Conservation (phyloP, 2,797 vertebrate genomes). For the Sylvia borin region DNA sequence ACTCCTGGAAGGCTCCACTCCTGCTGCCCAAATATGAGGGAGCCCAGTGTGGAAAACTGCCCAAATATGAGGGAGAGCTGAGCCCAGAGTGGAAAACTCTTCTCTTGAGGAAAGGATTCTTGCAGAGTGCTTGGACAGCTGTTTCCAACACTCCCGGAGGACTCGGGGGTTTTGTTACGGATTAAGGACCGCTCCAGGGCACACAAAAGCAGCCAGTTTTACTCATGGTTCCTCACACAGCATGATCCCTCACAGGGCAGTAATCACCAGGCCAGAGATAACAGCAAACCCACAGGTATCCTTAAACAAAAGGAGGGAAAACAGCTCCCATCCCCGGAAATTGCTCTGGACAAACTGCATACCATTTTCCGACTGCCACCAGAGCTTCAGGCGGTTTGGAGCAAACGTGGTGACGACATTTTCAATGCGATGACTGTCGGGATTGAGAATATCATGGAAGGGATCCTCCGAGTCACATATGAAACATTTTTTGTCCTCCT, state of each 20-base stretch:
- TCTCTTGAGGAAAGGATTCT: constrained; percentile 18
- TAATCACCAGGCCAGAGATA: constrained; percentile 57
- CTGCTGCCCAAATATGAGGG: neutral
- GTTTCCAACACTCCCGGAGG: neutral
- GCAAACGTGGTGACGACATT: constrained; percentile 95
- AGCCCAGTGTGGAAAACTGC: neutral
- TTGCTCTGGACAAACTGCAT: constrained; percentile 37
- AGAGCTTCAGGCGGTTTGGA: constrained; percentile 93
- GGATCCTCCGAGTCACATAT: constrained; percentile 84
- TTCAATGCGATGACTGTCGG: constrained; percentile 88
- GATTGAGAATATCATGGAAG: constrained; percentile 80
- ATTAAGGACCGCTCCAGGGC: neutral
- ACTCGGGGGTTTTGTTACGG: neutral
- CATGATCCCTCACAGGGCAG: constrained; percentile 9
- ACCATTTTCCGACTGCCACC: constrained; percentile 99
- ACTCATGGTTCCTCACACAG: constrained; percentile 16
- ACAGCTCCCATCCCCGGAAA: neutral
- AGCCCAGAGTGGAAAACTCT: neutral
- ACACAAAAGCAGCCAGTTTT: constrained; percentile 27
- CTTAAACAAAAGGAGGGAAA: constrained; percentile 60
- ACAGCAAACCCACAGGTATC: constrained; percentile 33
- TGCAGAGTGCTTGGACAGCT: neutral
- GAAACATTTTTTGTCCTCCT: constrained; percentile 99
- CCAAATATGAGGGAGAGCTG: neutral
- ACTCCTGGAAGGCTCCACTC: neutral